Base-by-base conservation (phyloP, 2,888 invertebrate species). In the Didymodactylos carnosus region DNA sequence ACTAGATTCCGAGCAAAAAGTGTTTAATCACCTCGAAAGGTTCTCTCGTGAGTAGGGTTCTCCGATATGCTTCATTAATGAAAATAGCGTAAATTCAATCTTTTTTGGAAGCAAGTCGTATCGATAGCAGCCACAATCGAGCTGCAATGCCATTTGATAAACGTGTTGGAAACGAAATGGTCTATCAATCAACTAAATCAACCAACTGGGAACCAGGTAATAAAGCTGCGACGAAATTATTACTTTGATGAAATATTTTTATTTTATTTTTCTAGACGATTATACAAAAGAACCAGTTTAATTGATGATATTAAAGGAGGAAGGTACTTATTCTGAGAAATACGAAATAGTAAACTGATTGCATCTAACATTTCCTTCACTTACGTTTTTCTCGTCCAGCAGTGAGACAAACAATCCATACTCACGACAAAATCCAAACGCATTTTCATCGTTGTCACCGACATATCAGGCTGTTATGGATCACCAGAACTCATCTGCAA, bases 51-150 rank as follows among this genome's bases (percentile, higher is more conserved):
- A n/a, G n/a, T n/a, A n/a, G n/a, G n/a, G n/a, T n/a, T n/a, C n/a
- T n/a, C n/a, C n/a, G n/a, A n/a, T n/a, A n/a, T n/a, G n/a, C n/a
- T n/a, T n/a, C n/a, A n/a, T n/a, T n/a, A n/a, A n/a, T n/a, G n/a
- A n/a, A n/a, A n/a, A n/a, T n/a, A n/a, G n/a, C n/a, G n/a, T n/a
- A n/a, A n/a, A n/a, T n/a, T n/a, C n/a, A n/a, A n/a, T n/a, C n/a
- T n/a, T 72, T 76, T 5, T 76, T 82, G 81, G 81, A 81, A 71
- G 87, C 88, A n/a, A 85, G 87, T 76, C 87, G 88, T 77, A 91
- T 92, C 81, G 92, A 92, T 78, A 89, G 90, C 79, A 90, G 90
- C 76, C 91, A 93, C 86, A 94, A 94, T 84, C 87, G 89, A 80
- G 87, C 90, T 77, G 91, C 92, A 69, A 90, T 90, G 83, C 93